Evolutionary conservation across 2,113 vertebrate genomes (phyloP).

Genomic region (Kryptolebias marmoratus): DNA sequence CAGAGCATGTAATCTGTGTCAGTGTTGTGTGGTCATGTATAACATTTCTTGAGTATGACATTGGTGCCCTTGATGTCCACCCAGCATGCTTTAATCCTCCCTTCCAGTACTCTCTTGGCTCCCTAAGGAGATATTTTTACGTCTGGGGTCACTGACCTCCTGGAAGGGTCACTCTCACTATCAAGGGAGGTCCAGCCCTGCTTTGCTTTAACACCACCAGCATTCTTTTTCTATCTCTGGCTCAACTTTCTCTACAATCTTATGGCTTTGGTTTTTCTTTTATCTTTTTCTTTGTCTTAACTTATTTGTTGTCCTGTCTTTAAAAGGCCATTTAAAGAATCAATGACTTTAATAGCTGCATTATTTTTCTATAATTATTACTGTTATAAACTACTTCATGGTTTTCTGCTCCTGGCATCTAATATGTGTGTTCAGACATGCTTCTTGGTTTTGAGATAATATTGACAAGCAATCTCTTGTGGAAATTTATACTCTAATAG

Average conservation of each 20-base stretch:
- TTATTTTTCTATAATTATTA: background rate
- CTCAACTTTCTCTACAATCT: background rate
- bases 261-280: background rate
- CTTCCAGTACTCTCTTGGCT: conserved; percentile 16
- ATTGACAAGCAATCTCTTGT: conserved; percentile 12
- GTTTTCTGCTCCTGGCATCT: background rate
- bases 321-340: background rate
- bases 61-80: conserved; percentile 39
- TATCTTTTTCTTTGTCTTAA: background rate
- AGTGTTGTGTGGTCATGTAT: conserved; percentile 7
- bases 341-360: background rate
- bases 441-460: conserved; percentile 13
- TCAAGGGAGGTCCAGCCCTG: conserved; percentile 51
- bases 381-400: background rate
- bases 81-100: conserved; percentile 48
- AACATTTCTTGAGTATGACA: conserved; percentile 25
- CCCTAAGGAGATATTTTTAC: conserved; percentile 59
- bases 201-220: conserved; percentile 21
- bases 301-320: background rate
- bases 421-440: conserved; percentile 9
- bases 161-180: conserved; percentile 62
- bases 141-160: conserved; percentile 57
- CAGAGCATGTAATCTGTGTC: background rate
- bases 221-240: conserved; percentile 39
- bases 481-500: conserved; percentile 11